These are phyloP conservation scores for Scaptomyza pallida DNA, from an alignment of 1,140 invertebrate species.

Conservation along the genomic window DNA sequence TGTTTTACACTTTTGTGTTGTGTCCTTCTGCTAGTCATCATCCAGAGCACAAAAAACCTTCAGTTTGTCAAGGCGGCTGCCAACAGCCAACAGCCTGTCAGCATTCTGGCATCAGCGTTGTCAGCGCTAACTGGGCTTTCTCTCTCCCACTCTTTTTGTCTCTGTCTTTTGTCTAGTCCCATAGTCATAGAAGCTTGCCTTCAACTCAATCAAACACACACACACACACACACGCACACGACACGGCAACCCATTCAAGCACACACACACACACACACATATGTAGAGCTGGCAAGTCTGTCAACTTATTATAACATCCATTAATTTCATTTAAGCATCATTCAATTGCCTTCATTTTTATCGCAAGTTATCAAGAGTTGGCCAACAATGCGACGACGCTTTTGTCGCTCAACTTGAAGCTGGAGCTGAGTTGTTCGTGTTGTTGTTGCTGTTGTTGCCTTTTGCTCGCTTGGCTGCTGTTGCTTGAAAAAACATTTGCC, in stretches of 20 bases:
- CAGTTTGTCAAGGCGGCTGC: constrained; percentile 2
- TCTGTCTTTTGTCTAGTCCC: no score
- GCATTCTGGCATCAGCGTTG: constrained; percentile 14
- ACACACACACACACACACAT: not conserved
- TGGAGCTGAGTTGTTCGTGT: not conserved
- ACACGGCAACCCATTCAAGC: not conserved
- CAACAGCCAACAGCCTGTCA: constrained; percentile 20
- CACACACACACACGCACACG: constrained; percentile 5
- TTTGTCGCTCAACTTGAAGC: not conserved
- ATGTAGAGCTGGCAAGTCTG: constrained; percentile 52
- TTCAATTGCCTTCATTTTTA: constrained; percentile 80
- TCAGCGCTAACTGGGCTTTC: not conserved
- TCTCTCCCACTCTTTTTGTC: no score
- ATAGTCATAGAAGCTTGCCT: no score
- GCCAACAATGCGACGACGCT: constrained; percentile 31
- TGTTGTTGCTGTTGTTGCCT: not conserved
- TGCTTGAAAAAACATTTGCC: not conserved
- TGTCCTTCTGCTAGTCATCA: no score
- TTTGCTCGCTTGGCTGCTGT: constrained; percentile 1
- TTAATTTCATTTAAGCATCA: constrained; percentile 82
- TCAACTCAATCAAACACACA: not conserved
- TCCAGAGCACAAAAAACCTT: no score
- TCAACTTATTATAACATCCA: constrained; percentile 83
- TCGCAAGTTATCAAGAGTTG: constrained; percentile 73
- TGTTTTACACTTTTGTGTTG: not conserved